These are phyloP conservation scores for Otus sunia DNA, from an alignment of 2,113 vertebrate genomes.

Conservation along the genomic window DNA sequence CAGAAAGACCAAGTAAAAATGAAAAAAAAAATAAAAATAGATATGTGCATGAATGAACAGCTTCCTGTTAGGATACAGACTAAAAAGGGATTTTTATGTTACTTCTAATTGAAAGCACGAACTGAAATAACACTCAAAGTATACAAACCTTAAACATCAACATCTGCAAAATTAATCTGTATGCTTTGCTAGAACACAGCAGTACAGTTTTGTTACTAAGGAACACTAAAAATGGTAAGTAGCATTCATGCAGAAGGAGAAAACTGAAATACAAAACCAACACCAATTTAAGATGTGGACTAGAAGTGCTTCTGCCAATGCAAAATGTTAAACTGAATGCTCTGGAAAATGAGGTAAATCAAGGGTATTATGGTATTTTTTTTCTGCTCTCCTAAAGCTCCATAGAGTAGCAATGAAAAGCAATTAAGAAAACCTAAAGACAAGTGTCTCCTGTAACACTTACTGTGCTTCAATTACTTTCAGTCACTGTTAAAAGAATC, in stretches of 20 bases:
- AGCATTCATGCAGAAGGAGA: fast-evolving
- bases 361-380: background rate
- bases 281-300: background rate
- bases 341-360: background rate
- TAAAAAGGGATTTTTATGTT: background rate
- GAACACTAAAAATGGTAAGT: background rate
- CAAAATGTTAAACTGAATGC: background rate
- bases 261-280: background rate
- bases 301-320: background rate
- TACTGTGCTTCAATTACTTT: background rate
- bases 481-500: background rate
- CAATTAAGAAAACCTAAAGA: background rate
- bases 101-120: background rate
- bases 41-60: fast-evolving
- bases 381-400: background rate
- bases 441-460: background rate
- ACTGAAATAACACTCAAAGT: background rate
- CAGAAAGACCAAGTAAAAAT: background rate
- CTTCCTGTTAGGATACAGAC: background rate
- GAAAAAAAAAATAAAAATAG: fast-evolving
- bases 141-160: background rate
- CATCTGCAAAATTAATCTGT: background rate
- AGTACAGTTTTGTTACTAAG: background rate
- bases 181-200: background rate
- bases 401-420: background rate